phyloP scores from a whole-genome alignment of 1,140 invertebrate genomes.

The Geopemphigus sp. region DNA sequence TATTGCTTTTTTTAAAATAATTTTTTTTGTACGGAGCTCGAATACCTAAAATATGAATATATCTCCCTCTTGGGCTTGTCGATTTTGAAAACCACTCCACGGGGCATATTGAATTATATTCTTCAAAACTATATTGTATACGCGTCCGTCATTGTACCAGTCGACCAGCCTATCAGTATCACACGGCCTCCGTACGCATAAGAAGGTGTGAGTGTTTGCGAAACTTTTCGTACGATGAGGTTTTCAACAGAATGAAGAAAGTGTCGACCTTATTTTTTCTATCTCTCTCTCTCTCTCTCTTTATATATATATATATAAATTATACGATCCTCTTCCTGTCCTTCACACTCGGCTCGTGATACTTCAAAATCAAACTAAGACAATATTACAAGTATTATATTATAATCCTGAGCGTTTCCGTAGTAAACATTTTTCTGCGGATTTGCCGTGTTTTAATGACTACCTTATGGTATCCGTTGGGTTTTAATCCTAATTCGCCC shows the following conservation, averaged over 20 bases:
- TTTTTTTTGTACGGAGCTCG: too few species aligned
- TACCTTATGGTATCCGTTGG: not conserved
- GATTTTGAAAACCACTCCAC: not conserved
- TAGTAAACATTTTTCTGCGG: not conserved
- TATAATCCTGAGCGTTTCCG: constrained; percentile 1
- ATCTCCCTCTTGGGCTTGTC: not conserved
- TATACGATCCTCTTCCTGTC: too few species aligned
- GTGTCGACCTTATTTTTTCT: not conserved
- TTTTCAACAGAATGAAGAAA: not conserved
- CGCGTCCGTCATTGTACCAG: not conserved
- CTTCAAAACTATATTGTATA: not conserved
- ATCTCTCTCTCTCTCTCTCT: not conserved
- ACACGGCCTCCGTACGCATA: not conserved
- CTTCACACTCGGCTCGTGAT: not conserved
- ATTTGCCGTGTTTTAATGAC: not conserved
- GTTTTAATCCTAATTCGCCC: not conserved
- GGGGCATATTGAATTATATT: constrained; percentile 17
- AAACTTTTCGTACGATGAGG: constrained; percentile 26
- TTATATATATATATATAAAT: too few species aligned
- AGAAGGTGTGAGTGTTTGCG: not conserved
- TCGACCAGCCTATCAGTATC: not conserved
- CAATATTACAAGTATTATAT: constrained; percentile 24
- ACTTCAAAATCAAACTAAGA: constrained; percentile 20
- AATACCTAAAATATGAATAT: not conserved
- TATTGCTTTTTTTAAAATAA: too few species aligned